Evolutionary conservation across 2,797 vertebrate species (phyloP).

Genomic region (Sebastes diploproa): DNA sequence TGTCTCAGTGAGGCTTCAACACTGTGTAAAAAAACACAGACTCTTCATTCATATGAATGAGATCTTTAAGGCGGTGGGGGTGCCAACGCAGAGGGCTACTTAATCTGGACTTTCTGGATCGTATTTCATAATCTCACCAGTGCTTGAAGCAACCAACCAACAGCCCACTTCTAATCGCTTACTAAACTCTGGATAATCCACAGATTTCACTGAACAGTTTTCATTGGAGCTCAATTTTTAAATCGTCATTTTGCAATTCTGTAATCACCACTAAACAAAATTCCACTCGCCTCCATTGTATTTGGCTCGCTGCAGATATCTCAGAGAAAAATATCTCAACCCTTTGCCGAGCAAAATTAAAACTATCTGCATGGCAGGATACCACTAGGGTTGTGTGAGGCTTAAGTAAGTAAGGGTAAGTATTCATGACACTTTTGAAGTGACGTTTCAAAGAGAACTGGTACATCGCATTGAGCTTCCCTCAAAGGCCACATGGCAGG

Average conservation of each 20-base stretch:
- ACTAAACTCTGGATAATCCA: not conserved
- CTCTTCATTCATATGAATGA: not conserved
- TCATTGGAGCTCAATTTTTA: not conserved
- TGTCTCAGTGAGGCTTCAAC: not conserved
- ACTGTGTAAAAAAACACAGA: not conserved
- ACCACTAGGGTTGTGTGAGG: not conserved
- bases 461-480: not conserved
- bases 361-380: not conserved
- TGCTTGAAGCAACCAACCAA: not conserved
- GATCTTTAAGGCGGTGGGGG: too few species aligned
- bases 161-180: not conserved
- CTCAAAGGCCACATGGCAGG: not conserved
- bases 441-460: not conserved
- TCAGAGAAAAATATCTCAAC: not conserved
- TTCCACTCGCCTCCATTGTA: not conserved
- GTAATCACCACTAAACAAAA: not conserved
- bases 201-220: not conserved
- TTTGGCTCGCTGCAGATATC: not conserved
- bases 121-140: not conserved
- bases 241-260: not conserved
- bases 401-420: not conserved
- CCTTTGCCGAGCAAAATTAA: not conserved
- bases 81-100: not conserved
- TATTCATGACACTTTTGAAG: not conserved
- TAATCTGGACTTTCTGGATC: not conserved